A percentile compares a stretch with the other conserved stretches of the same genome.
Evolutionary conservation across 1,140 invertebrate species (phyloP).

Genomic region (Drosophila albomicans): DNA sequence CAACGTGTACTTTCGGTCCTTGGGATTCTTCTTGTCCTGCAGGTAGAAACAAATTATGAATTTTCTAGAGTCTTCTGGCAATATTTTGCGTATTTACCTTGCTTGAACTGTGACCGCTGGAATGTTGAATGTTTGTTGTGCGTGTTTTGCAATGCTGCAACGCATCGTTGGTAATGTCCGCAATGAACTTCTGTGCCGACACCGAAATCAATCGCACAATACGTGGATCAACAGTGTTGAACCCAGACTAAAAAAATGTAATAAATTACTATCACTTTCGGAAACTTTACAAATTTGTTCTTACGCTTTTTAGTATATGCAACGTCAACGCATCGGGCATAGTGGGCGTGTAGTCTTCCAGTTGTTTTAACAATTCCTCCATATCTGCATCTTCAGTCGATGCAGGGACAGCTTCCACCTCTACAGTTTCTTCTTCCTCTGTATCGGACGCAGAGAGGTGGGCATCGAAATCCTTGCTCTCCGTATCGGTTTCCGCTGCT

Average conservation of each 20-base stretch:
- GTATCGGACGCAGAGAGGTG: slow-evolving; percentile 39
- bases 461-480: slow-evolving; percentile 40
- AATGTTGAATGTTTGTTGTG: slow-evolving; percentile 88
- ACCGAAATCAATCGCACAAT: slow-evolving; percentile 94
- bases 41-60: not conserved
- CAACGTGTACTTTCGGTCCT: slow-evolving; percentile 95
- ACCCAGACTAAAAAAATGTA: slow-evolving; percentile 88
- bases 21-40: slow-evolving; percentile 84
- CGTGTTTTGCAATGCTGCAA: slow-evolving; percentile 97
- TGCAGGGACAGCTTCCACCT: slow-evolving; percentile 57
- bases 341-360: slow-evolving; percentile 92
- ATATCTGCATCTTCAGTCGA: slow-evolving; percentile 55
- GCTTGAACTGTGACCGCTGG: slow-evolving; percentile 77
- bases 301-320: slow-evolving; percentile 89
- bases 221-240: slow-evolving; percentile 95
- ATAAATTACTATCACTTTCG: not conserved
- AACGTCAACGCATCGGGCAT: slow-evolving; percentile 89
- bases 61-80: not conserved
- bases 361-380: slow-evolving; percentile 87
- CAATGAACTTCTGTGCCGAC: slow-evolving; percentile 98
- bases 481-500: slow-evolving; percentile 56
- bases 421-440: slow-evolving; percentile 54
- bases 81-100: slow-evolving; percentile 46
- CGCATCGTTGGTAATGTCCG: slow-evolving; percentile 98
- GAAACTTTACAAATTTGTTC: not conserved